A percentile compares a stretch with the other conserved stretches of the same genome.
These are phyloP conservation scores for Ploceus nigricollis DNA, from an alignment of 2,113 vertebrate species.

Conservation along the genomic window DNA sequence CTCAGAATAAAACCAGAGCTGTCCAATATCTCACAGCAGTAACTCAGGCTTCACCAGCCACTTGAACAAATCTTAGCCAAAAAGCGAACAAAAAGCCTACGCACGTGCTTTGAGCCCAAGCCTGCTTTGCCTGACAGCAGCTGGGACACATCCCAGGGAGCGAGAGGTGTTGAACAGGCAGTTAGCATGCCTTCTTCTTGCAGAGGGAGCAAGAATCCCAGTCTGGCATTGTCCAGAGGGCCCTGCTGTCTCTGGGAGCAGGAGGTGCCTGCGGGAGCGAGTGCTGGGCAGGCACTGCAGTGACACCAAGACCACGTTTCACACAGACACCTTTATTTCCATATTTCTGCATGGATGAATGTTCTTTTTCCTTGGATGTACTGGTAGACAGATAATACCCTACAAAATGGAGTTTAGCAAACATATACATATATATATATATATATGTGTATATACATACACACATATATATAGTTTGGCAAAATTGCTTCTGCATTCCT, in stretches of 20 bases:
- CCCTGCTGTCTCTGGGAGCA: not conserved
- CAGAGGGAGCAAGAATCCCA: not conserved
- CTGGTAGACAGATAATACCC: not conserved
- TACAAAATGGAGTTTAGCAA: not conserved
- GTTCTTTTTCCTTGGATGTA: not conserved
- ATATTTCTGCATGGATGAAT: not conserved
- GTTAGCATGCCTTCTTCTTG: not conserved
- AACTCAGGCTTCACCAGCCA: not conserved
- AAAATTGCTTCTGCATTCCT: not conserved
- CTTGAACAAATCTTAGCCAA: not conserved
- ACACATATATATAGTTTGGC: not conserved
- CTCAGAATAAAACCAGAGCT: not conserved
- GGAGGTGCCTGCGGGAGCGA: not conserved
- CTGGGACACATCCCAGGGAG: not conserved
- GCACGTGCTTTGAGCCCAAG: fast-evolving
- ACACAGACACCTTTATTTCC: conserved; percentile 42
- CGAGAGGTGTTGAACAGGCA: fast-evolving
- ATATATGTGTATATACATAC: not conserved
- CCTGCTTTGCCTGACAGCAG: not conserved
- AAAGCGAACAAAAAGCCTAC: fast-evolving
- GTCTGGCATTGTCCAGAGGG: not conserved
- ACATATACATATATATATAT: not conserved
- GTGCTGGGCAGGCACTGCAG: not conserved
- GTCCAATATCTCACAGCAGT: not conserved
- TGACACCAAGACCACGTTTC: not conserved